Percentiles rank a stretch among this genome's conserved stretches.
Conservation (phyloP, 2,113 vertebrate genomes). For the Muntiacus muntjak region DNA sequence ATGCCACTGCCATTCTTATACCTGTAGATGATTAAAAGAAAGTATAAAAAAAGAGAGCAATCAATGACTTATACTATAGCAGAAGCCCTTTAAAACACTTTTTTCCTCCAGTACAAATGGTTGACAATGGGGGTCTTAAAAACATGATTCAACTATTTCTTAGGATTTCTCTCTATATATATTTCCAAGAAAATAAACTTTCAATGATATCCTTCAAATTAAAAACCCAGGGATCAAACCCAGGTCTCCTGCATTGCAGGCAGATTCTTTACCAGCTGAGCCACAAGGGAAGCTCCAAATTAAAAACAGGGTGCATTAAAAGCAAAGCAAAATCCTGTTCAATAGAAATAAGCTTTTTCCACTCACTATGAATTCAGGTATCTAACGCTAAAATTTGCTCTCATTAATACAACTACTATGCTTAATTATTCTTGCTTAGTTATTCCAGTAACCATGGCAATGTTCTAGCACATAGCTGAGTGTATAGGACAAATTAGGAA, state of each 20-base stretch:
- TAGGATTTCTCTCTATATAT: background rate
- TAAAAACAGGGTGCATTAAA: background rate
- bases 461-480: background rate
- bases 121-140: background rate
- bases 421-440: background rate
- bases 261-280: background rate
- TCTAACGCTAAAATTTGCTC: conserved; percentile 7
- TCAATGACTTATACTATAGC: background rate
- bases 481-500: background rate
- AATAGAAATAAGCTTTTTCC: background rate
- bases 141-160: conserved; percentile 34
- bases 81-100: conserved; percentile 12
- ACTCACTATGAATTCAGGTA: background rate
- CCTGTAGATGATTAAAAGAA: background rate
- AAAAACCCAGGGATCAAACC: background rate
- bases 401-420: background rate
- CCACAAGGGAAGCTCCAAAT: background rate
- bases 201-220: background rate
- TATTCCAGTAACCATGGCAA: background rate
- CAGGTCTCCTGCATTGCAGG: background rate
- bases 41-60: background rate
- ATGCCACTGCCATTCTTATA: background rate
- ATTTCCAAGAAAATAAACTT: conserved; percentile 22
- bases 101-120: background rate
- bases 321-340: background rate